Conservation (phyloP, 1,140 invertebrate species). For the Cotesia vestalis region DNA sequence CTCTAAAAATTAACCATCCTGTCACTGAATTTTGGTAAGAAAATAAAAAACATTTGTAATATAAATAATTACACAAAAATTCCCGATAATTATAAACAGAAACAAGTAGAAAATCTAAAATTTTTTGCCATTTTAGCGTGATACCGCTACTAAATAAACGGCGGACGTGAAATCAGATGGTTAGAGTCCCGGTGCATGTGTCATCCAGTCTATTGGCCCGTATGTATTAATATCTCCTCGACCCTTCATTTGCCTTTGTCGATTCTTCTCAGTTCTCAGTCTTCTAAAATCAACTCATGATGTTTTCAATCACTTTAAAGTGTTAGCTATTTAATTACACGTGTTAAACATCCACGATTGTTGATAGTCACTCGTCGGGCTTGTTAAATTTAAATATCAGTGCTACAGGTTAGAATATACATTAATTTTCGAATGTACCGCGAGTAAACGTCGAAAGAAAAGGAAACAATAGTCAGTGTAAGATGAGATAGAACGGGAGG, state of each 20-base stretch:
- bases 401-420: not conserved
- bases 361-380: not conserved
- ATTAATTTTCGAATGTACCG: conserved; percentile 18
- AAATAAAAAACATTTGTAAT: no score
- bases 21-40: no score
- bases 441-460: not conserved
- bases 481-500: not conserved
- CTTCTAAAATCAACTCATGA: conserved; percentile 9
- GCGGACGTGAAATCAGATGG: not conserved
- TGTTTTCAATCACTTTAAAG: conserved; percentile 4
- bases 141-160: no score
- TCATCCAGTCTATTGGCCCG: not conserved
- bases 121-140: no score
- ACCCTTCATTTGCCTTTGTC: not conserved
- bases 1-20: no score
- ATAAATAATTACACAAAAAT: no score
- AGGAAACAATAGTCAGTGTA: not conserved
- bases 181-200: not conserved
- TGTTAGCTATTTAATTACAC: not conserved
- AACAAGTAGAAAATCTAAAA: no score
- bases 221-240: not conserved
- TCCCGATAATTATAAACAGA: no score
- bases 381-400: not conserved
- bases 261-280: conserved; percentile 5
- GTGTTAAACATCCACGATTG: not conserved